Percentiles rank a stretch among this genome's conserved stretches.
Conservation (phyloP, 2,113 vertebrate genomes). For the Acrocephalus arundinaceus region DNA sequence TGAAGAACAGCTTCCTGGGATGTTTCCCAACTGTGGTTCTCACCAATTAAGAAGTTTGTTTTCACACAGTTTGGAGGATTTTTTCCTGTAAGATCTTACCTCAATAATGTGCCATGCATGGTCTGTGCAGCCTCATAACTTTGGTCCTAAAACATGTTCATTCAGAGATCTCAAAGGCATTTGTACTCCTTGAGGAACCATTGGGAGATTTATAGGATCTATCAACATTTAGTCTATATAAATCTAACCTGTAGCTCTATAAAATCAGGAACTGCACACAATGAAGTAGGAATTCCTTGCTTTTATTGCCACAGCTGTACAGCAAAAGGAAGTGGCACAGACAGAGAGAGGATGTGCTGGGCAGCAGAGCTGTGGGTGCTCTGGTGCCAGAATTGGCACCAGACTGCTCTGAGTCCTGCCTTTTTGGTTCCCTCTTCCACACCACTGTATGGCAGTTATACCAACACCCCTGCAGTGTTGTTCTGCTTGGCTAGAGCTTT, state of each 20-base stretch:
- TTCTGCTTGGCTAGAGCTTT: neutral
- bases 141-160: neutral
- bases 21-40: constrained; percentile 30
- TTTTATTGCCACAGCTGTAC: neutral
- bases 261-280: neutral
- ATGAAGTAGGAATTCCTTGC: neutral
- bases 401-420: neutral
- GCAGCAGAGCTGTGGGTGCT: neutral
- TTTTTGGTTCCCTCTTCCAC: neutral
- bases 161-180: neutral
- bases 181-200: neutral
- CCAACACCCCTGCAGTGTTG: too few relatives aligned
- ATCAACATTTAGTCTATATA: neutral
- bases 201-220: neutral
- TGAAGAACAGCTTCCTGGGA: constrained; percentile 51
- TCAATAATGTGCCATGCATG: fast-evolving
- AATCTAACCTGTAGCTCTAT: neutral
- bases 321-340: neutral
- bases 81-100: neutral
- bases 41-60: constrained; percentile 43
- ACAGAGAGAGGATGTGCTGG: neutral
- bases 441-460: too few relatives aligned
- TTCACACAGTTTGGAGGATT: neutral
- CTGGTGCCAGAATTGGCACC: neutral
- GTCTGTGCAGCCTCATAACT: neutral